phyloP scores from a whole-genome alignment of 2,113 vertebrate genomes.

The Xenotilapia leptura region DNA sequence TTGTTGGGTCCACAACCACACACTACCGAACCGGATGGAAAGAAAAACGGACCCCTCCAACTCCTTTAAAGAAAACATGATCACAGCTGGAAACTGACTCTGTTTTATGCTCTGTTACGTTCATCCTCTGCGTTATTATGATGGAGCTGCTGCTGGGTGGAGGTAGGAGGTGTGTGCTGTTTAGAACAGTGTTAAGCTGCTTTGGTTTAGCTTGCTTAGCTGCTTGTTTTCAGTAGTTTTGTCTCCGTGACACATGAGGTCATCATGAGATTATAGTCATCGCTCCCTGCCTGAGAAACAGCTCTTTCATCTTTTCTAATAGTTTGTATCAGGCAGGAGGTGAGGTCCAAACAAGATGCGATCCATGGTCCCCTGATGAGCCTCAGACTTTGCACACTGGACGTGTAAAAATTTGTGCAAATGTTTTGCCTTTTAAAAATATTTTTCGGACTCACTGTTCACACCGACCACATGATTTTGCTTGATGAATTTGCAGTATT shows the following conservation, averaged over 20 bases:
- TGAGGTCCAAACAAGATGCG: background rate
- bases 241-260: background rate
- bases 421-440: background rate
- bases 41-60: background rate
- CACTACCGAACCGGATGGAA: fast-evolving
- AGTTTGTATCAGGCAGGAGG: background rate
- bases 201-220: background rate
- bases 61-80: background rate
- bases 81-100: background rate
- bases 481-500: background rate
- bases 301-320: background rate
- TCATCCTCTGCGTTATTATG: background rate
- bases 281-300: background rate
- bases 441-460: background rate
- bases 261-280: background rate
- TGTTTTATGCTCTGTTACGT: background rate
- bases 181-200: background rate
- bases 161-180: background rate
- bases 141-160: background rate
- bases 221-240: background rate
- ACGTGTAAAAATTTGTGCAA: background rate
- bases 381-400: background rate
- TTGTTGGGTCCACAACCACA: background rate
- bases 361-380: background rate
- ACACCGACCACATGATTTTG: background rate